Evolutionary conservation across 2,113 vertebrate genomes (phyloP), one percentile per base, ranked within the genome.

Genomic region (Bostrychus sinensis): DNA sequence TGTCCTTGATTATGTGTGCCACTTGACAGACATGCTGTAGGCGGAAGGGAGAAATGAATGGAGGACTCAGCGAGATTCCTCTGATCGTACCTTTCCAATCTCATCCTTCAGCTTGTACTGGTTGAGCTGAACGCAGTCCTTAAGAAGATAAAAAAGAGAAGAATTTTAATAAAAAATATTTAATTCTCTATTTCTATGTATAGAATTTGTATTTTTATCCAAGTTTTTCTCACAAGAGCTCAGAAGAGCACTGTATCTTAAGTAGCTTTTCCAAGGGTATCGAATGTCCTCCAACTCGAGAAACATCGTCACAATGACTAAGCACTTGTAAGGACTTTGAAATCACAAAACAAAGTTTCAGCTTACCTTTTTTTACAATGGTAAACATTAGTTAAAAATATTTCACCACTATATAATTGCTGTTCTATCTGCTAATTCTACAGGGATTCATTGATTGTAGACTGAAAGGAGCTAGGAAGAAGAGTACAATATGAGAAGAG

Each of bases 51-150:
- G 56, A 63, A 57, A 55, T 56, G 66, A 64, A 77, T 56, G 66
- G 41, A 66, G 65, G 62, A 70, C 64, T 84, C 77, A 75, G 70
- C 51, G 62, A 80, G 53, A 38, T 48, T 59, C 61, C 59, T 72
- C 55, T 68, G 16, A 71, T 62, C 66, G 73, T 91, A 98, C 97
- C 95, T 99, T 98, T 82, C 97, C 97, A 1, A 99, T 98, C 86
- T 99, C 97, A 5, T 98, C 96, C 88, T 98, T 98, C 86, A 99
- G 91, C 32, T 95, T 98, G 78, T 99, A 99, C 88, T 99, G 97
- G 86, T 98, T 99, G 82, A 98, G 93, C 83, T 98, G 97, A 74
- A 99, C 96, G 3, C 97, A 99, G 68, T 98, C 96, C 97, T 99
- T 0, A 0, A 73, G 71, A 45, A 71, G 26, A 19, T 63, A 34